Conservation (phyloP, 2,113 vertebrate species). For the Scytalopus superciliaris region DNA sequence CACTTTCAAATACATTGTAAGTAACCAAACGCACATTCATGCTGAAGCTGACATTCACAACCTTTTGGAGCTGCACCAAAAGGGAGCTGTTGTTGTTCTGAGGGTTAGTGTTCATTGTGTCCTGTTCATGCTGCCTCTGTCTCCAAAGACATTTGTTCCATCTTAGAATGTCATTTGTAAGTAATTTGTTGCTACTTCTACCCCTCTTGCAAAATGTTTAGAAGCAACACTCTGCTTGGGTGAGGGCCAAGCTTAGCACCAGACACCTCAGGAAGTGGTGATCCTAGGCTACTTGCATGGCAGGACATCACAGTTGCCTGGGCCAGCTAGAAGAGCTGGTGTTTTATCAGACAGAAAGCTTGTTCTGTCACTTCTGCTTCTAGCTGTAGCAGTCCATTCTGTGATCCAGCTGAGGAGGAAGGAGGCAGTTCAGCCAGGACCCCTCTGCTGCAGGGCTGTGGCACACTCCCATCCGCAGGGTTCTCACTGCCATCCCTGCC, state of each 20-base stretch:
- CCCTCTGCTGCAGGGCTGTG: not conserved
- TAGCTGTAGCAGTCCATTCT: not conserved
- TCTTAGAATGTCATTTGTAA: not conserved
- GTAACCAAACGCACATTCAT: not conserved
- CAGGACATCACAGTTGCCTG: not conserved
- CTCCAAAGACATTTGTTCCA: not conserved
- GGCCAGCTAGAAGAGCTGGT: not conserved
- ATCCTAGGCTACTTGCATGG: not conserved
- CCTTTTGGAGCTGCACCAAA: not conserved
- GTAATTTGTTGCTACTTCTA: not conserved
- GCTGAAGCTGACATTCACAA: not conserved
- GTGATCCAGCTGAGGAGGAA: not conserved
- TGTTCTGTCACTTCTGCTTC: not conserved
- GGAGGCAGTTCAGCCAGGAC: not conserved
- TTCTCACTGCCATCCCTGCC: not conserved
- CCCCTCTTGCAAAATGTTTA: not conserved
- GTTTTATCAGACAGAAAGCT: not conserved
- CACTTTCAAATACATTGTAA: slow-evolving; percentile 15
- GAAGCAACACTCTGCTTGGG: not conserved
- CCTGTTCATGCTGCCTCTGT: not conserved
- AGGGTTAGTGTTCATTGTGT: not conserved
- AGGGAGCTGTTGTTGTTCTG: not conserved
- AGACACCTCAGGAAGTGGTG: not conserved
- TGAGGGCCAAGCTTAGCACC: not conserved
- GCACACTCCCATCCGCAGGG: not conserved